These are phyloP conservation scores for Stegana nigrithorax DNA, from an alignment of 2,888 invertebrate genomes.

Conservation along the genomic window DNA sequence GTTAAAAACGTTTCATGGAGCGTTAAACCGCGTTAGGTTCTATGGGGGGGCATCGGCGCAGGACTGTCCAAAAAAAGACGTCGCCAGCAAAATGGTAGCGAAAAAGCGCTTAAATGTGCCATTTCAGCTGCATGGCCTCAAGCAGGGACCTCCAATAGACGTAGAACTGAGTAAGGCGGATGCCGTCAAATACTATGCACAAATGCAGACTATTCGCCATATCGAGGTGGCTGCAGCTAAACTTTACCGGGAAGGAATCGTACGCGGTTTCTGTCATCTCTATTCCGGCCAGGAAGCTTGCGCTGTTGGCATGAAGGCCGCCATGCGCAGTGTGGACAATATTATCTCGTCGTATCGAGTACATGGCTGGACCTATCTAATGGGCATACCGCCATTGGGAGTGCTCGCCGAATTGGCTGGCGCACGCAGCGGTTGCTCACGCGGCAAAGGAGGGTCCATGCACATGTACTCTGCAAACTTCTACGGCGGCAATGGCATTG, in stretches of 20 bases:
- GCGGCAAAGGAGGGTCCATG: slow-evolving; percentile 99
- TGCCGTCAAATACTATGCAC: slow-evolving; percentile 79
- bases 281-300: slow-evolving; percentile 88
- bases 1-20: too few relatives aligned
- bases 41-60: too few relatives aligned
- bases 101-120: too few relatives aligned
- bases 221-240: slow-evolving; percentile 93
- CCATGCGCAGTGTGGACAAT: slow-evolving; percentile 83
- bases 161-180: slow-evolving; percentile 83
- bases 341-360: slow-evolving; percentile 97
- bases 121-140: slow-evolving; percentile 88
- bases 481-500: slow-evolving; percentile 97
- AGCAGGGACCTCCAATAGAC: slow-evolving; percentile 80
- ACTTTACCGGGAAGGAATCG: slow-evolving; percentile 93
- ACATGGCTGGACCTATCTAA: slow-evolving; percentile 95
- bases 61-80: too few relatives aligned
- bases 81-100: too few relatives aligned
- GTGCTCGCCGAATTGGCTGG: slow-evolving; percentile 93
- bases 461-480: slow-evolving; percentile 94
- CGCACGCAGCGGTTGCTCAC: slow-evolving; percentile 83
- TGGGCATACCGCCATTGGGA: slow-evolving; percentile 82
- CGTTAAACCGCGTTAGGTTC: too few relatives aligned
- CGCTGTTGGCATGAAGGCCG: slow-evolving; percentile 83
- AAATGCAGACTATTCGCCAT: slow-evolving; percentile 85
- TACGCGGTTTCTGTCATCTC: slow-evolving; percentile 96